These are phyloP conservation scores for Paguma larvata DNA, from an alignment of 2,797 vertebrate genomes.

Conservation along the genomic window DNA sequence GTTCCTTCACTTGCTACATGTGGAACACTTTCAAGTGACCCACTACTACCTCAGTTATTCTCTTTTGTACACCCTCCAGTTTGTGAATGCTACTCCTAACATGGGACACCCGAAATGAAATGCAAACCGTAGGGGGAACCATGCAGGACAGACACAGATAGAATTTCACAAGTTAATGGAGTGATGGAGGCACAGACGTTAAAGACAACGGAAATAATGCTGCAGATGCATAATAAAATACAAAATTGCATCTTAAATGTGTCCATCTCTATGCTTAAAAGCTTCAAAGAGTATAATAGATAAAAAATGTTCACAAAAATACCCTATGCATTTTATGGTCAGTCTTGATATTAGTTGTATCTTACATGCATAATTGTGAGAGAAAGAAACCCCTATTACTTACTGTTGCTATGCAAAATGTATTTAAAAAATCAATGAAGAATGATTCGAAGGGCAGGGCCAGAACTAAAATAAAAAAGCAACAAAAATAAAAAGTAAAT, in stretches of 20 bases:
- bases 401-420: conserved; percentile 83
- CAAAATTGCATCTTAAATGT: conserved; percentile 40
- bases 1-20: background rate
- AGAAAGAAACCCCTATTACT: conserved; percentile 80
- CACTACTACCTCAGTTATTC: background rate
- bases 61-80: background rate
- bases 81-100: background rate
- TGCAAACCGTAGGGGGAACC: background rate
- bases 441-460: conserved; percentile 91
- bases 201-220: conserved; percentile 11
- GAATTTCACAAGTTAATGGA: conserved; percentile 9
- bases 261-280: conserved; percentile 30
- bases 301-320: background rate
- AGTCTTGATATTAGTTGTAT: conserved; percentile 65
- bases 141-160: background rate
- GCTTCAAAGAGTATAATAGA: conserved; percentile 28
- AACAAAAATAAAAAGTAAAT: conserved; percentile 65
- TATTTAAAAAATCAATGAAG: conserved; percentile 87
- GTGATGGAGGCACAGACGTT: background rate
- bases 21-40: background rate
- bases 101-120: background rate
- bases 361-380: conserved; percentile 71
- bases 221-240: conserved; percentile 16
- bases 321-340: conserved; percentile 39
- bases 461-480: conserved; percentile 86